Conservation (phyloP, 2,888 invertebrate genomes). For the Cheilosia pagana region DNA sequence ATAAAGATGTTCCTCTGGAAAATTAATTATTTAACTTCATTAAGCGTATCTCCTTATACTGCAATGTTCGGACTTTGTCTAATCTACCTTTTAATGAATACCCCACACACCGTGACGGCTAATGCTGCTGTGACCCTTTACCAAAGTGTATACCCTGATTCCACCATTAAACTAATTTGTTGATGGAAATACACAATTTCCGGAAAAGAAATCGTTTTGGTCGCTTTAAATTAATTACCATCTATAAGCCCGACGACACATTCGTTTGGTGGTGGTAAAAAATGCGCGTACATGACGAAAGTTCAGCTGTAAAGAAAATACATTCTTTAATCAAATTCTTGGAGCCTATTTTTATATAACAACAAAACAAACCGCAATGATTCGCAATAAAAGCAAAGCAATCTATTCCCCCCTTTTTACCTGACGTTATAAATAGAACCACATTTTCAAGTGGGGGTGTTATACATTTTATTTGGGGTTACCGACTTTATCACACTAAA, state of each 20-base stretch:
- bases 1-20: not conserved
- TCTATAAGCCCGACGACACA: no score
- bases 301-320: not conserved
- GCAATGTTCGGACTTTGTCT: not conserved
- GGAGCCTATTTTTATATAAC: not conserved
- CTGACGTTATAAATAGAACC: slow-evolving; percentile 43
- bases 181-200: not conserved
- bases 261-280: not conserved
- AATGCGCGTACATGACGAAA: not conserved
- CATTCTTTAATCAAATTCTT: not conserved
- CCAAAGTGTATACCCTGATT: not conserved
- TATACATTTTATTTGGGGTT: slow-evolving; percentile 45
- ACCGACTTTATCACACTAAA: slow-evolving; percentile 26
- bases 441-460: slow-evolving; percentile 22
- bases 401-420: slow-evolving; percentile 28
- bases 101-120: slow-evolving; percentile 23
- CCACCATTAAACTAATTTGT: not conserved
- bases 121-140: not conserved
- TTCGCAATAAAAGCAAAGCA: slow-evolving; percentile 37
- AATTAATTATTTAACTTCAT: not conserved
- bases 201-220: slow-evolving; percentile 3
- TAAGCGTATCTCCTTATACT: not conserved
- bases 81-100: slow-evolving; percentile 11
- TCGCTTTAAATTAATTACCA: slow-evolving; percentile 20
- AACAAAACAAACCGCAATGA: slow-evolving; percentile 3